A percentile compares a stretch with the other conserved stretches of the same genome.
Evolutionary conservation across 1,140 invertebrate species (phyloP).

Genomic region (Sycobia sp.): DNA sequence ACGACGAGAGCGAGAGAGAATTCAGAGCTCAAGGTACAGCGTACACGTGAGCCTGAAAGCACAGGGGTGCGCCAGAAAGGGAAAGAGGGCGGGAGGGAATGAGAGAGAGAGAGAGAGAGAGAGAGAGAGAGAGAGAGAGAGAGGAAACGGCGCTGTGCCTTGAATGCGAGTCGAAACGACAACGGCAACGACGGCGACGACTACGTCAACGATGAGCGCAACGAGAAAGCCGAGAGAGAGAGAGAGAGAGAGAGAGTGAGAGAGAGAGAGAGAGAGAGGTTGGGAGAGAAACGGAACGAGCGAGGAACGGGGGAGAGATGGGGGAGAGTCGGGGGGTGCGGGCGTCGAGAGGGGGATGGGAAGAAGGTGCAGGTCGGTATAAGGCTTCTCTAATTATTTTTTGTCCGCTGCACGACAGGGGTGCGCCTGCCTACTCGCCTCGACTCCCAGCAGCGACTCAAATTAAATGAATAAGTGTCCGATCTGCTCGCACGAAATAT

Average conservation of each 20-base stretch:
- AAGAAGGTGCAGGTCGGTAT: slow-evolving; percentile 44
- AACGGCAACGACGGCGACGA: not conserved
- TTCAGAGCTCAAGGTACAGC: slow-evolving; percentile 23
- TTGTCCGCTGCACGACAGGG: slow-evolving; percentile 58
- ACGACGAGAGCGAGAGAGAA: too few species aligned
- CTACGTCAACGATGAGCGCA: slow-evolving; percentile 9
- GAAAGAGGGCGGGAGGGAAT: too few species aligned
- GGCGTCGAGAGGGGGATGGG: slow-evolving; percentile 16
- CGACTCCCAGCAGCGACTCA: slow-evolving; percentile 50
- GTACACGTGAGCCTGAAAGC: slow-evolving; percentile 32
- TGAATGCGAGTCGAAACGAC: not conserved
- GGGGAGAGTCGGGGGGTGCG: slow-evolving; percentile 7
- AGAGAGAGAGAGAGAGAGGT: too few species aligned
- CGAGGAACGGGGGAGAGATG: not conserved
- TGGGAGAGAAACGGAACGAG: not conserved
- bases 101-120: slow-evolving; percentile 21
- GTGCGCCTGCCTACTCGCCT: slow-evolving; percentile 45
- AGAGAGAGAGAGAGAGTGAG: too few species aligned
- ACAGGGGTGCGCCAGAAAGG: slow-evolving; percentile 14
- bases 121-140: slow-evolving; percentile 9
- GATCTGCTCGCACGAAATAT: slow-evolving; percentile 5
- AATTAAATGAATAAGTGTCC: slow-evolving; percentile 57
- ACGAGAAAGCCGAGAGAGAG: not conserved
- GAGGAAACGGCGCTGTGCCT: not conserved
- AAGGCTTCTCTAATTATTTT: slow-evolving; percentile 62